phyloP scores from a whole-genome alignment of 2,888 invertebrate genomes.

The Drosophila mercatorum region DNA sequence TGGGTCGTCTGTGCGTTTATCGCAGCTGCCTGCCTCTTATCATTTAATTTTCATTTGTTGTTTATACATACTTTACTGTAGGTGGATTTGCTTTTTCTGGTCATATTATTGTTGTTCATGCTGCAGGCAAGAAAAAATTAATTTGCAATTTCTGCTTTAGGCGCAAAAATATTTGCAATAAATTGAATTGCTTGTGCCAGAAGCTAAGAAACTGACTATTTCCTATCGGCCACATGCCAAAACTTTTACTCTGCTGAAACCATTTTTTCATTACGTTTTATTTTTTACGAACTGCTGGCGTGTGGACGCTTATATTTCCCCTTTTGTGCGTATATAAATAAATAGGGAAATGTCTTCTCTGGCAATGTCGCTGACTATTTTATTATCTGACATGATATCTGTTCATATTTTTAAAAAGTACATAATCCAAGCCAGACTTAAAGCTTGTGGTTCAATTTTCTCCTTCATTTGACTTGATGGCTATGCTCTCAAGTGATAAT shows the following conservation, averaged over 20 bases:
- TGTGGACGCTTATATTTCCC: not conserved
- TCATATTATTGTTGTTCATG: slow-evolving; percentile 4
- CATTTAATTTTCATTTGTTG: slow-evolving; percentile 4
- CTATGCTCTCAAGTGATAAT: slow-evolving; percentile 50
- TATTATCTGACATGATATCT: not conserved
- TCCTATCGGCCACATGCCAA: not conserved
- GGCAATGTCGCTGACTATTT: not conserved
- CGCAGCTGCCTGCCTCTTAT: slow-evolving; percentile 6
- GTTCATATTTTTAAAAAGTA: not conserved
- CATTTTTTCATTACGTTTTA: slow-evolving; percentile 1
- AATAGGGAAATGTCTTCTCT: not conserved
- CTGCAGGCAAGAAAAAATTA: slow-evolving; percentile 28
- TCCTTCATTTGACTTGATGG: slow-evolving; percentile 62
- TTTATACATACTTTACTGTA: slow-evolving; percentile 1
- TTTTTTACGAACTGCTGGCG: not conserved
- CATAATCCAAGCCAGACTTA: not conserved
- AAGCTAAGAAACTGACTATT: slow-evolving; percentile 23
- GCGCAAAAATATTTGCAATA: slow-evolving; percentile 68
- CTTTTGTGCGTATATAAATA: not conserved
- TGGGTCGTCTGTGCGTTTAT: not conserved
- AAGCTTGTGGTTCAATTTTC: slow-evolving; percentile 38
- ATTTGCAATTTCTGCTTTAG: slow-evolving; percentile 62
- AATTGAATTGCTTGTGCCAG: slow-evolving; percentile 52
- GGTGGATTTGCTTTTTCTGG: not conserved
- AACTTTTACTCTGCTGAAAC: not conserved